These are phyloP conservation scores for Orthosia cruda DNA, from an alignment of 2,888 invertebrate species.

Conservation along the genomic window DNA sequence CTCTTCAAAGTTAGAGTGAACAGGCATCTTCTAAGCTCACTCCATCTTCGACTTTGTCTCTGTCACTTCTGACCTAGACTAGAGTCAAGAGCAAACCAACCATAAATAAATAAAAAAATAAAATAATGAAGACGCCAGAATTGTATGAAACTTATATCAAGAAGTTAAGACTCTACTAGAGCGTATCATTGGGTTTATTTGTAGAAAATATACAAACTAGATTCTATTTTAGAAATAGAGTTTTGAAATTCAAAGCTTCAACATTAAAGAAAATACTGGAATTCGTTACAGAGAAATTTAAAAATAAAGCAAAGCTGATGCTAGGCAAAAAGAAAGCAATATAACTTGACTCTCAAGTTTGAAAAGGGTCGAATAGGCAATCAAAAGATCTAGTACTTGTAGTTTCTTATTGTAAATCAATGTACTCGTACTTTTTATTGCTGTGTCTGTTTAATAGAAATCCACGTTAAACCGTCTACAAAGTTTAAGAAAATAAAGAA, in stretches of 20 bases:
- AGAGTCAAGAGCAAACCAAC: too few relatives aligned
- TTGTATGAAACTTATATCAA: not conserved
- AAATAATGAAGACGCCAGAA: not conserved
- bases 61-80: too few relatives aligned
- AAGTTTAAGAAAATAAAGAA: constrained; percentile 46
- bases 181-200: not conserved
- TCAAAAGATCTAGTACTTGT: constrained; percentile 48
- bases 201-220: not conserved
- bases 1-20: too few relatives aligned
- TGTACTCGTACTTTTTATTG: constrained; percentile 51
- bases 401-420: constrained; percentile 45
- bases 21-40: too few relatives aligned
- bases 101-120: too few relatives aligned
- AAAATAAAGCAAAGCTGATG: constrained; percentile 41
- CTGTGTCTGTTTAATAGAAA: constrained; percentile 38
- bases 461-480: constrained; percentile 28
- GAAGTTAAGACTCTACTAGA: not conserved
- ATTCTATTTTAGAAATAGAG: not conserved
- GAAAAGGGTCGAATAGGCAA: constrained; percentile 61
- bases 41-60: too few relatives aligned
- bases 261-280: constrained; percentile 21
- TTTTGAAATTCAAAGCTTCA: not conserved
- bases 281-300: constrained; percentile 19
- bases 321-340: constrained; percentile 53
- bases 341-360: constrained; percentile 56